phyloP scores from a whole-genome alignment of 1,140 invertebrate genomes.

The Drosophila novamexicana region DNA sequence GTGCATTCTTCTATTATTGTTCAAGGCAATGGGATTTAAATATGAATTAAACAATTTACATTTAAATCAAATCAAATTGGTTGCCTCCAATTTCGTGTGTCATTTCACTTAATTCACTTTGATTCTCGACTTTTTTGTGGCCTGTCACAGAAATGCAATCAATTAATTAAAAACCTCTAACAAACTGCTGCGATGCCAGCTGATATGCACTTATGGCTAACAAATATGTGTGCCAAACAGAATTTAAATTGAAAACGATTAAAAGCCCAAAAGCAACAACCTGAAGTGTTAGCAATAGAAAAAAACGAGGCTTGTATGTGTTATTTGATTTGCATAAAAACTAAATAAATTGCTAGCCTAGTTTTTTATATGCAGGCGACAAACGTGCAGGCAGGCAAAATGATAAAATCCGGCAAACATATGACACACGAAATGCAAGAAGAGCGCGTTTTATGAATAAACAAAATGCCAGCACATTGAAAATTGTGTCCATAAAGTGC shows the following conservation, averaged over 20 bases:
- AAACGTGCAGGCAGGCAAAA: conserved; percentile 12
- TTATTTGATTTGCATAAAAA: conserved; percentile 78
- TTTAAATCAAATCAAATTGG: conserved; percentile 29
- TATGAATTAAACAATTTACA: conserved; percentile 31
- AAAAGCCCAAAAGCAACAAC: conserved; percentile 14
- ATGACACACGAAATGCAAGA: conserved; percentile 37
- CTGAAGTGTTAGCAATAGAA: conserved; percentile 30
- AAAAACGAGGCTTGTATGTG: conserved; percentile 41
- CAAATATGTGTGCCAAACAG: conserved; percentile 51
- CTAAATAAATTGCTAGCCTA: conserved; percentile 63
- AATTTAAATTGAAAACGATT: conserved; percentile 54
- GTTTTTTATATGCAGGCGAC: conserved; percentile 19
- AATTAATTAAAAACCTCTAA: conserved; percentile 65
- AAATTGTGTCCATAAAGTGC: conserved; percentile 26
- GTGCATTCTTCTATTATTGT: not conserved
- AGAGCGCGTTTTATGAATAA: conserved; percentile 51
- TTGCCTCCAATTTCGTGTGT: conserved; percentile 10
- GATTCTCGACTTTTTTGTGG: conserved; percentile 19
- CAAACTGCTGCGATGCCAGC: conserved; percentile 28
- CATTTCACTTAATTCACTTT: conserved; percentile 24
- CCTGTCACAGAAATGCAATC: conserved; percentile 64
- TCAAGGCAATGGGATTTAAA: not conserved
- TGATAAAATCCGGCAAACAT: conserved; percentile 34
- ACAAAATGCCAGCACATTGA: conserved; percentile 55
- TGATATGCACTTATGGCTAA: conserved; percentile 25